Base-by-base conservation (phyloP, 2,113 vertebrate genomes). In the Phaethon lepturus region DNA sequence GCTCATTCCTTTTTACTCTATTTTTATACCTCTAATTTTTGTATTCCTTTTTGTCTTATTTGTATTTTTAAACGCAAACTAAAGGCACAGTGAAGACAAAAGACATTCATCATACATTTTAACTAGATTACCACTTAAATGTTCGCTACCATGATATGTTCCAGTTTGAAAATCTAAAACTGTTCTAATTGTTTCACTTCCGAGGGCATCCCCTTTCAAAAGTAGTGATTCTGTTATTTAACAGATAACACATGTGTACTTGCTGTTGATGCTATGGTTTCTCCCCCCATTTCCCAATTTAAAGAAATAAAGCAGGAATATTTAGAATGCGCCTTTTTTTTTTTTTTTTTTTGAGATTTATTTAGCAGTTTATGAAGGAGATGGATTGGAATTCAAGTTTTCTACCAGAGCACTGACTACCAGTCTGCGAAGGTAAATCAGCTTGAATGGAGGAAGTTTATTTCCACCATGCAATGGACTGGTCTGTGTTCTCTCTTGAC, bases 161-260 rank as follows among this genome's bases (percentile, higher is more conserved):
- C 64, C 95, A 95, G 95, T 95, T 93, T 97, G 88, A 97, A 96
- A 96, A 93, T 68, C 25, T 63, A 94, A 96, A 96, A 96, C 88
- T 69, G 10, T 56, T 92, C 62, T 94, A 96, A 96, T 97, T 98
- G 78, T 96, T 92, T 97, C 91, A 97, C 90, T 96, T 97, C 90
- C 72, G 67, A 97, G 78, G 93, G 77, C 86, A 96, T 95, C 84
- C 90, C 42, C 68, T 96, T 97, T 95, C 91, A 95, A 96, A 97
- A 96, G 63, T 45, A 95, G 96, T 47, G 92, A 96, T 69, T 68
- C 77, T 95, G 62, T 45, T 89, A 97, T 93, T 97, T 97, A 98
- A 97, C 81, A 97, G 92, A 82, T 93, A 97, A 97, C 96, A 97
- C 55, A 73, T 97, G 92, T 96, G 79, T 82, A 81, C 47, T 93